Evolutionary conservation across 1,140 invertebrate genomes (phyloP).

Genomic region (Caenorhabditis brenneri): DNA sequence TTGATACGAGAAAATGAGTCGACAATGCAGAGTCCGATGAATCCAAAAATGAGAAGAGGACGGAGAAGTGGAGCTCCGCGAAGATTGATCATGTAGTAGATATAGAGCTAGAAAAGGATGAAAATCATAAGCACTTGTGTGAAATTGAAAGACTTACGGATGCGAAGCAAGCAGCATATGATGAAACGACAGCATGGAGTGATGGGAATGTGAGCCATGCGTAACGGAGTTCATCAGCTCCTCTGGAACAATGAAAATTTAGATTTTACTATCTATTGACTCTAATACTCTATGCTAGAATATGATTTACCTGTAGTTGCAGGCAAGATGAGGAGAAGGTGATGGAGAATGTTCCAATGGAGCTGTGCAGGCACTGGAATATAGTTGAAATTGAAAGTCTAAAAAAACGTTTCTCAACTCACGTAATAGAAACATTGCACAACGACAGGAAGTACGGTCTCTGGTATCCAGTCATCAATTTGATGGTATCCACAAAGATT

Average conservation of each 20-base stretch:
- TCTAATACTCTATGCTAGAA: not conserved
- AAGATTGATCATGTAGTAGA: slow-evolving; percentile 71
- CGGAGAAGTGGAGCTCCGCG: slow-evolving; percentile 68
- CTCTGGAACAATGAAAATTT: slow-evolving; percentile 10
- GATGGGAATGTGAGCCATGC: slow-evolving; percentile 71
- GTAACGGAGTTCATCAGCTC: slow-evolving; percentile 69
- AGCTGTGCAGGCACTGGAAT: slow-evolving; percentile 67
- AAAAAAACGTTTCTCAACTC: slow-evolving; percentile 45
- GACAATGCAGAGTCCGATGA: slow-evolving; percentile 67
- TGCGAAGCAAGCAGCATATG: slow-evolving; percentile 68
- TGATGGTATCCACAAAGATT: slow-evolving; percentile 70
- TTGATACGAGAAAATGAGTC: slow-evolving; percentile 70
- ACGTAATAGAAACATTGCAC: slow-evolving; percentile 69
- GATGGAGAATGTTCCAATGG: slow-evolving; percentile 70
- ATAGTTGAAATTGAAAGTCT: not conserved
- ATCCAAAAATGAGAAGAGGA: slow-evolving; percentile 70
- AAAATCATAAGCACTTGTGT: not conserved
- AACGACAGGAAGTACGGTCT: slow-evolving; percentile 69
- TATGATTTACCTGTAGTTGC: slow-evolving; percentile 59
- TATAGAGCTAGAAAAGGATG: slow-evolving; percentile 63
- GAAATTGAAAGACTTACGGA: slow-evolving; percentile 57
- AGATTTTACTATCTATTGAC: too few species aligned
- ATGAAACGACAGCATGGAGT: slow-evolving; percentile 69
- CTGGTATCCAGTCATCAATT: slow-evolving; percentile 70
- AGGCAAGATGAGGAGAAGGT: slow-evolving; percentile 69